Evolutionary conservation across 92 coral and sea anemone genomes (phyloP), one percentile per base, ranked within the genome.

Genomic region (Phenganax subtilis): DNA sequence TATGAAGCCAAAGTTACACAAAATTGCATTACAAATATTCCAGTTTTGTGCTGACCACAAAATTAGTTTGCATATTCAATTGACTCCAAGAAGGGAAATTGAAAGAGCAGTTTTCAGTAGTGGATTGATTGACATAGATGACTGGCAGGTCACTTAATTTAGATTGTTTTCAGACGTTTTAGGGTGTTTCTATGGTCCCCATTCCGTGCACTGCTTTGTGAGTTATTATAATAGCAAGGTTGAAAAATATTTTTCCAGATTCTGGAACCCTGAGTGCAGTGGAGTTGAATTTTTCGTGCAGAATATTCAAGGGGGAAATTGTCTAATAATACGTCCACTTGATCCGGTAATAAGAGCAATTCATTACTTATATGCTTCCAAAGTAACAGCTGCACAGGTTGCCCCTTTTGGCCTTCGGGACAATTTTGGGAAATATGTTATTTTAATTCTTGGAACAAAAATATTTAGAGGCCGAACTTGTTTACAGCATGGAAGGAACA

Each of bases 111-210:
- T 71, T 55, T 59, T 14, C 25, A 78, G 77, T 27, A 87, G 90
- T 5, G 3, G 47, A 37, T 37, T 37, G 5, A 37, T 37, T 37
- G 47, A 37, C 47, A 37, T 37, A 37, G 85, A 84, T 20, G 81
- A 76, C 63, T 87, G 87, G 87, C 90, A 84, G 71, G 31, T 76
- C 44, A 76, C 87, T 14, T n/a, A n/a, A n/a, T n/a, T 63, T 75
- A 14, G 51, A 12, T 11, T 87, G 52, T 59, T 68, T 77, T 76
- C 52, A 37, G 47, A 37, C 47, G 47, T 20, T 20, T 37, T 37
- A 37, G 47, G 0, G 5, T 0, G 47, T 37, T 5, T 37, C 56
- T 84, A 72, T 73, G 84, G 75, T 8, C 84, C 71, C 1, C 87
- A 86, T 17, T 69, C 77, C 3, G 71, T 86, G 6, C 83, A 80